Evolutionary conservation across 1,140 invertebrate species (phyloP), one percentile per base, ranked within the genome.

Genomic region (Mercenaria mercenaria): DNA sequence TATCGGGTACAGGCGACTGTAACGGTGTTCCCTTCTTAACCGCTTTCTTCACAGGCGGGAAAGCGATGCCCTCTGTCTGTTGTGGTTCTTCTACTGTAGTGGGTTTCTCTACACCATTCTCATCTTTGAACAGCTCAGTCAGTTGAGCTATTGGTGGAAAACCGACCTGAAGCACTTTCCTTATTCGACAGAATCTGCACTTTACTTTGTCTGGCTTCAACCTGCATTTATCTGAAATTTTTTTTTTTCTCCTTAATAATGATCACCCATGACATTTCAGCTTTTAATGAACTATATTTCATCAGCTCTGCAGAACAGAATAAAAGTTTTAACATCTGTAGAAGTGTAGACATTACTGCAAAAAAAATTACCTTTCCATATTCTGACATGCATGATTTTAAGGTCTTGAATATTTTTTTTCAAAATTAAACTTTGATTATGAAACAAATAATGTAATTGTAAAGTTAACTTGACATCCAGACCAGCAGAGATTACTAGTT

Each of bases 221-320:
- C 10, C 74, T 87, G 56, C 90, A 91, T 29, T 72, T 82, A 34
- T 52, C 90, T 91, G 84, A 61, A 90, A 90, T 32, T n/a, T n/a
- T n/a, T n/a, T n/a, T n/a, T n/a, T n/a, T n/a, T n/a, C n/a, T n/a
- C n/a, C 32, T n/a, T n/a, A n/a, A n/a, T n/a, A n/a, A n/a, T n/a
- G n/a, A n/a, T n/a, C n/a, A n/a, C n/a, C 10, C 4, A 61, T 52
- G 34, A 61, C 37, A 52, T 15, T 6, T 34, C 13, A 39, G 39
- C 20, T 39, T 76, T 10, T n/a, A n/a, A n/a, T n/a, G n/a, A n/a
- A n/a, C n/a, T n/a, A n/a, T n/a, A n/a, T n/a, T n/a, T n/a, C n/a
- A n/a, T n/a, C n/a, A n/a, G n/a, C n/a, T n/a, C n/a, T n/a, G n/a
- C n/a, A n/a, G n/a, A n/a, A n/a, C n/a, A n/a, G n/a, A n/a, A n/a